Evolutionary conservation across 2,113 vertebrate species (phyloP).

Genomic region (Lamprotornis superbus): DNA sequence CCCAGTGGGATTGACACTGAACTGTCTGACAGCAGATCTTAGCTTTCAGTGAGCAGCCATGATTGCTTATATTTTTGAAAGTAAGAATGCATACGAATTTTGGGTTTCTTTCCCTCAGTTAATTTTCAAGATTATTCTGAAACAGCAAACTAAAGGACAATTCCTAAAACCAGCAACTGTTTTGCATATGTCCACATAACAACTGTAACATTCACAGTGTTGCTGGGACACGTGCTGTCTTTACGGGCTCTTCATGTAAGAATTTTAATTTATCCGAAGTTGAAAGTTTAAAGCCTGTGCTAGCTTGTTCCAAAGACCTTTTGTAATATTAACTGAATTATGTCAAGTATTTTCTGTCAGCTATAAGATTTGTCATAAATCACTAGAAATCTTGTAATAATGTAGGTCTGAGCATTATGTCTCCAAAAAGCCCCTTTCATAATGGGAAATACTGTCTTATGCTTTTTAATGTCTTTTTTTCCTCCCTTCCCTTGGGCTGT

Average conservation of each 20-base stretch:
- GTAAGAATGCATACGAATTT: not conserved
- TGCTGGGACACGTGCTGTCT: not conserved
- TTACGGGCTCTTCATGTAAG: not conserved
- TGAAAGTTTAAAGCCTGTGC: conserved; percentile 48
- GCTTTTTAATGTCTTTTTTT: conserved; percentile 45
- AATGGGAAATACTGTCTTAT: conserved; percentile 47
- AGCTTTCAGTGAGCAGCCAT: not conserved
- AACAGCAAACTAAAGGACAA: not conserved
- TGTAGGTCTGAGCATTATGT: conserved; percentile 35
- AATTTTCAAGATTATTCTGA: not conserved
- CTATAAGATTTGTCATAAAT: conserved; percentile 56
- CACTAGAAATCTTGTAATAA: conserved; percentile 51
- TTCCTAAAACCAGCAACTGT: not conserved
- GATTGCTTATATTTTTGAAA: not conserved
- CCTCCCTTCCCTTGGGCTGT: conserved; percentile 55
- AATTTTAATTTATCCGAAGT: conserved; percentile 44
- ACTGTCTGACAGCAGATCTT: not conserved
- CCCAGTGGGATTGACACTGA: not conserved
- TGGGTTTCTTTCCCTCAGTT: not conserved
- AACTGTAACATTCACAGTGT: not conserved
- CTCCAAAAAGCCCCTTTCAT: conserved; percentile 49
- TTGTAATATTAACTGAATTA: conserved; percentile 59
- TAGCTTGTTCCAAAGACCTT: conserved; percentile 37
- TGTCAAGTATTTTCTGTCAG: conserved; percentile 58
- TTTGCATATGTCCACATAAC: not conserved